Evolutionary conservation across 2,113 vertebrate species (phyloP), one percentile per base, ranked within the genome.

Genomic region (Ctenodactylus gundi): DNA sequence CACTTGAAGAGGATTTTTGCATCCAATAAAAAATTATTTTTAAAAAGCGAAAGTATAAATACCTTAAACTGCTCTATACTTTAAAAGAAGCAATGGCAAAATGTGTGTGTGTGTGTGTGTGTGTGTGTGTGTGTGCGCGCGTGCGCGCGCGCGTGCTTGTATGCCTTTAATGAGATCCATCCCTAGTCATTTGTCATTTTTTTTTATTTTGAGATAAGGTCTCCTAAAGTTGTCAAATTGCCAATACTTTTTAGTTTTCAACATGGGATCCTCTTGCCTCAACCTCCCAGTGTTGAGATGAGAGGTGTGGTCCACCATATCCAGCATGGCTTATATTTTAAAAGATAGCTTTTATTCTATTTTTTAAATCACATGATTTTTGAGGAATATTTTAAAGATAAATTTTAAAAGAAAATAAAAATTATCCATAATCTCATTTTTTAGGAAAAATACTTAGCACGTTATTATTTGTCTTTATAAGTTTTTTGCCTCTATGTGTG

Each of bases 401-500:
- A 55, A 91, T n/a, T 58, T 11, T 73, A 58, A 64, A 86, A 85
- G 39, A 86, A 90, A 86, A 76, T 44, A 58, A 85, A 89, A 89
- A 73, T 78, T 36, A 72, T 7, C 55, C 64, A 57, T 57, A 85
- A 73, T 60, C 6, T 75, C 51, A 81, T 6, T 25, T 81, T 49
- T 72, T 46, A 89, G 53, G 39, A 78, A 92, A 76, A 78, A 84
- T 49, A 21, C 25, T 41, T 67, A 72, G 36, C 53, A 82, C 31
- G 73, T 51, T 94, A 2, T 20, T 41, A 84, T 68, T 60, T 77
- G 49, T n/a, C 20, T 36, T 80, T 62, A 27, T 10, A 53, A 51
- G 17, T 34, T 87, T 72, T 46, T 73, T 62, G 25, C 23, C 81
- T 67, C 57, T 2, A 80, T 60, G 2, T 67, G 21, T 49, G 14